Base-by-base conservation (phyloP, 2,113 vertebrate genomes). In the Hymenochirus boettgeri region DNA sequence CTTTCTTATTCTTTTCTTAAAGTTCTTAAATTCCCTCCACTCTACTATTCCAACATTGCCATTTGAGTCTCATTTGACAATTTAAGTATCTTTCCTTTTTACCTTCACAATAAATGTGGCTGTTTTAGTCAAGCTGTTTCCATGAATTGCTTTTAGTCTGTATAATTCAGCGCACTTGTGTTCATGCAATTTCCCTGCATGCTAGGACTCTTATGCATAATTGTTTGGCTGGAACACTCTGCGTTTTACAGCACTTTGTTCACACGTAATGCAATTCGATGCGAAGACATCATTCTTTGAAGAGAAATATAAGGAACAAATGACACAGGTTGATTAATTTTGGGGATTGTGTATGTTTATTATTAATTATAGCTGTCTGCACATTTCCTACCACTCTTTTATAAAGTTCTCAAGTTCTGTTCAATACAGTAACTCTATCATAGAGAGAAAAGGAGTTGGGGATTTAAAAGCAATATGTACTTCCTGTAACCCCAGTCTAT, bases 111-210 rank as follows among this genome's bases (percentile, higher is more conserved):
- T 53, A 69, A 60, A 22, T 17, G 25, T 31, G 39, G 56, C 60
- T 69, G 65, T 69, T 69, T 60, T 60, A 69, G 47, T 69, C 65
- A 69, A 69, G 65, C 65, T 69, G 65, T 57, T 69, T 18, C 60
- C 29, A 23, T 60, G 56, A 69, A 69, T 60, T 69, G 65, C 56
- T 69, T 60, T 69, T 69, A 69, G 65, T 69, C 55, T 29, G 51
- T 60, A 53, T 19, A 60, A 69, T 42, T 52, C 56, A 9, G 64
- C 47, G 48, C 51, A 67, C 64, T 67, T 39, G 33, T 69, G 57
- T 69, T 53, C 57, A 42, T 69, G 65, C 65, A 57, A 69, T 69
- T 69, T 69, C 65, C 53, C 65, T 21, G 65, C 65, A 69, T 69
- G 65, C 60, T 69, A 69, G 24, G 53, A 69, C 65, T 69, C 65